phyloP scores from a whole-genome alignment of 2,113 vertebrate species.

The Gasterosteus nipponicus region DNA sequence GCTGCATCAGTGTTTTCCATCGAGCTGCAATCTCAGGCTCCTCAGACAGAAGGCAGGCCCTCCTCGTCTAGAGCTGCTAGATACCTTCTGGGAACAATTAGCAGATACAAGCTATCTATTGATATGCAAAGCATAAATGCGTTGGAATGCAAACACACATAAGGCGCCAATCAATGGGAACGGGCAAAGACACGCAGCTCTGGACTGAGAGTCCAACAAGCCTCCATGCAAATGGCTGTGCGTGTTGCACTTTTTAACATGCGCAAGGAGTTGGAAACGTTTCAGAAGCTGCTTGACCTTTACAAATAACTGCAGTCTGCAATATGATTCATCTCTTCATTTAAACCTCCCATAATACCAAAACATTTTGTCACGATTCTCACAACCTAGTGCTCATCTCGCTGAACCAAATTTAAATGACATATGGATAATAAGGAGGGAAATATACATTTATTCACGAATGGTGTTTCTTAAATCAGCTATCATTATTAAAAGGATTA shows the following conservation, averaged over 20 bases:
- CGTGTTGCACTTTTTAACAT: neutral
- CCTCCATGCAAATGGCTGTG: conserved; percentile 4
- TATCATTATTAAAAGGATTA: neutral
- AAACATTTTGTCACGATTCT: neutral
- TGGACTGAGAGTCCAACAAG: conserved; percentile 8
- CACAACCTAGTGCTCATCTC: neutral
- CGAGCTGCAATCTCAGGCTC: conserved; percentile 74
- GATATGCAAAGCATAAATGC: conserved; percentile 65
- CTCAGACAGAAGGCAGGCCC: conserved; percentile 66
- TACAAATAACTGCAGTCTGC: conserved; percentile 1
- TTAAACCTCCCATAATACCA: conserved; percentile 36
- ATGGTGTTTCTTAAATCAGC: neutral
- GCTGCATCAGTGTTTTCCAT: conserved; percentile 78
- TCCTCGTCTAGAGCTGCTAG: conserved; percentile 44
- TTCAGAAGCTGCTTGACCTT: conserved; percentile 24
- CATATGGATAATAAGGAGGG: neutral
- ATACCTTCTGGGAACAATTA: conserved; percentile 47
- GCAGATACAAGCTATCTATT: conserved; percentile 48
- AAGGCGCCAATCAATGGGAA: conserved; percentile 36
- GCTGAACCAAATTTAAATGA: neutral
- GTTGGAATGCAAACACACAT: conserved; percentile 65
- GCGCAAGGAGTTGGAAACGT: neutral
- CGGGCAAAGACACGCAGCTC: conserved; percentile 40
- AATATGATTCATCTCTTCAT: conserved; percentile 5
- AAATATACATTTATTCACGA: neutral